These are phyloP conservation scores for Cotesia vestalis DNA, from an alignment of 1,140 invertebrate genomes.

Conservation along the genomic window DNA sequence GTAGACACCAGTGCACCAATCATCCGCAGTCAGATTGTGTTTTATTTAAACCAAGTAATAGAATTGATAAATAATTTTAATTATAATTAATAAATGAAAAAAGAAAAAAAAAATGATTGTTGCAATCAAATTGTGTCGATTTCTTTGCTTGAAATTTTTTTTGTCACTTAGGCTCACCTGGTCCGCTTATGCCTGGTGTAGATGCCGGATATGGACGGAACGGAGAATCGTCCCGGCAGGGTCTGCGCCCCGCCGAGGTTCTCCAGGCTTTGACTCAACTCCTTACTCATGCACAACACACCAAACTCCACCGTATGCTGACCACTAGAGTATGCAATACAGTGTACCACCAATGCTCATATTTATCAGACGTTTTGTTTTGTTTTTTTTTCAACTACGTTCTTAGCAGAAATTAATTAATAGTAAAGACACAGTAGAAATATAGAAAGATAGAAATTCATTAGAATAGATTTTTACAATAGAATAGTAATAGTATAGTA, in stretches of 20 bases:
- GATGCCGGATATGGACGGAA: slow-evolving; percentile 68
- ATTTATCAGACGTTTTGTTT: slow-evolving; percentile 47
- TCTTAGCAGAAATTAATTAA: slow-evolving; percentile 1
- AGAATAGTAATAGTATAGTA: too few species aligned
- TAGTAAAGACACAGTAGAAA: background rate
- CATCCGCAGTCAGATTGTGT: background rate
- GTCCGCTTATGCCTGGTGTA: slow-evolving; percentile 70
- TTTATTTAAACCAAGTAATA: background rate
- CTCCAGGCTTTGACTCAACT: slow-evolving; percentile 69
- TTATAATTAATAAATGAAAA: background rate
- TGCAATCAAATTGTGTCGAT: background rate
- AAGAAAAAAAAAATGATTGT: too few species aligned
- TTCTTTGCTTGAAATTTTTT: slow-evolving; percentile 40
- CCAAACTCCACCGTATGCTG: slow-evolving; percentile 68
- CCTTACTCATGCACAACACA: slow-evolving; percentile 68
- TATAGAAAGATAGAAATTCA: background rate
- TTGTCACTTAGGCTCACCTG: slow-evolving; percentile 64
- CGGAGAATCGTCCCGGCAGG: slow-evolving; percentile 67
- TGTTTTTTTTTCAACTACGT: background rate
- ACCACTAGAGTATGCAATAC: slow-evolving; percentile 68
- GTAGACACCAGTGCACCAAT: background rate
- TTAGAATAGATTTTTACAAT: background rate
- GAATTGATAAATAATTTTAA: background rate
- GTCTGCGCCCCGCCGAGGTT: slow-evolving; percentile 69
- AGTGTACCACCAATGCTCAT: slow-evolving; percentile 65